Conservation (phyloP, 1,140 invertebrate genomes). For the Melitaea cinxia region DNA sequence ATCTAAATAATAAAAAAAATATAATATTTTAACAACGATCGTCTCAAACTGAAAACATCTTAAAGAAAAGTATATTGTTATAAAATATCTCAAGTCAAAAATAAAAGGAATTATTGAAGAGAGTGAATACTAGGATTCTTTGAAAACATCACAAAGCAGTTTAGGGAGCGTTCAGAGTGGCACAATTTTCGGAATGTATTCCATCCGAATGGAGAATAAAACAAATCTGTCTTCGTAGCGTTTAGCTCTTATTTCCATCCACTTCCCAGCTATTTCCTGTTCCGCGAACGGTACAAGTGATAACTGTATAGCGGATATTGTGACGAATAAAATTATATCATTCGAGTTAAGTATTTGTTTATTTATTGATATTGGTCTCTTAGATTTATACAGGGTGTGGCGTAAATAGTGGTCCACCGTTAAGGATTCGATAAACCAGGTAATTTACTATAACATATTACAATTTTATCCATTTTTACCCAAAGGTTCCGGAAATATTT, state of each 20-base stretch:
- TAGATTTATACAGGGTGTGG: too few relatives aligned
- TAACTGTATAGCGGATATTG: not conserved
- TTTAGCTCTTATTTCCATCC: constrained; percentile 74
- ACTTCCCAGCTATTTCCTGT: constrained; percentile 69
- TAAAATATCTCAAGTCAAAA: not conserved
- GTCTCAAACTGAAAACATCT: not conserved
- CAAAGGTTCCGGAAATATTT: too few relatives aligned
- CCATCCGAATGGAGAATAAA: constrained; percentile 59
- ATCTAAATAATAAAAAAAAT: not conserved
- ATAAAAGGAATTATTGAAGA: not conserved
- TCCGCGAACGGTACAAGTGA: constrained; percentile 45
- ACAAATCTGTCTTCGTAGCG: constrained; percentile 73
- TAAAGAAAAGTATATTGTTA: not conserved
- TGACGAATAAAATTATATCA: not conserved
- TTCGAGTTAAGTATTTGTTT: too few relatives aligned
- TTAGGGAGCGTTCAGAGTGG: constrained; percentile 28
- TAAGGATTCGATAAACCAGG: too few relatives aligned
- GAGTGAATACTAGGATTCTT: constrained; percentile 9
- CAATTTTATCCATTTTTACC: too few relatives aligned
- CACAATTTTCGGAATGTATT: constrained; percentile 39
- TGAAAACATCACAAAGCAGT: constrained; percentile 26
- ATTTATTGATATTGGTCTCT: too few relatives aligned
- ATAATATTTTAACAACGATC: not conserved
- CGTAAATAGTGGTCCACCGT: too few relatives aligned
- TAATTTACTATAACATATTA: too few relatives aligned